Conservation (phyloP, 2,888 invertebrate genomes). For the Spisula solida region DNA sequence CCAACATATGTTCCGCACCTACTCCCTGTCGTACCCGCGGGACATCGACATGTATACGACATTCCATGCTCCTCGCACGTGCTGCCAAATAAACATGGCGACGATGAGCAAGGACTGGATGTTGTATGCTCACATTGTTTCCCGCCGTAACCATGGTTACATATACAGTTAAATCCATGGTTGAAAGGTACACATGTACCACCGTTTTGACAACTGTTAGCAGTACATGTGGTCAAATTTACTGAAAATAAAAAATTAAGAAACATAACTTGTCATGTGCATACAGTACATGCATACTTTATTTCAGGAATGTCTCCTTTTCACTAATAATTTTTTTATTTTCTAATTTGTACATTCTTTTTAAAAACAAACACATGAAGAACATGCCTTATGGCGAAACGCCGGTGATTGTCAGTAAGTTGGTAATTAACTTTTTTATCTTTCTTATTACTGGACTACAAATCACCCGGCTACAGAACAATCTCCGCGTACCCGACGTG, state of each 20-base stretch:
- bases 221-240: neutral
- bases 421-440: no score
- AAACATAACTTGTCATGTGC: neutral
- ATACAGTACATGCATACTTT: no score
- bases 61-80: constrained; percentile 21
- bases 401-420: no score
- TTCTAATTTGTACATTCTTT: no score
- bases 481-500: no score
- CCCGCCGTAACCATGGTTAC: neutral
- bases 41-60: constrained; percentile 47
- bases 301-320: no score
- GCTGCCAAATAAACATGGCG: constrained; percentile 51
- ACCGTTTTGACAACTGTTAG: constrained; percentile 2
- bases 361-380: no score
- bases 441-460: no score
- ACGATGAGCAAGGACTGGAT: neutral
- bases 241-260: neutral
- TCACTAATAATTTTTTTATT: no score
- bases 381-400: no score
- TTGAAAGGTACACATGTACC: neutral
- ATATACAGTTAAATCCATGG: neutral
- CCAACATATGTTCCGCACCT: constrained; percentile 53
- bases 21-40: constrained; percentile 33
- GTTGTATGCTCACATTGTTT: neutral
- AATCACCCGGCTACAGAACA: no score